These are phyloP conservation scores for Passer domesticus DNA, from an alignment of 2,113 vertebrate species.

Conservation along the genomic window DNA sequence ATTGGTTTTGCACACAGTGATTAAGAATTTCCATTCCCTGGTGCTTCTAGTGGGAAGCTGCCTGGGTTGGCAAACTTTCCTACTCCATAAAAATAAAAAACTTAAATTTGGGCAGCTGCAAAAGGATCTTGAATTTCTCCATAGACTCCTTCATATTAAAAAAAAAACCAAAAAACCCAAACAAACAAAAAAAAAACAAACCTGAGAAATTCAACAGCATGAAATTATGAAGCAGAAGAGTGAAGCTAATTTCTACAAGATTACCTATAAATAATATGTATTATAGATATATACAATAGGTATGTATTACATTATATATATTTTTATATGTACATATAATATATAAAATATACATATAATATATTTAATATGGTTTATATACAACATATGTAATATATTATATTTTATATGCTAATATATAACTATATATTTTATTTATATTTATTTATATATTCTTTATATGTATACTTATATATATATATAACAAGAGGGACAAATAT, in stretches of 20 bases:
- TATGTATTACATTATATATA: background rate
- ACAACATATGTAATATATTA: too few relatives aligned
- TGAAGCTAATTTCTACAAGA: background rate
- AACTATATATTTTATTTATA: too few relatives aligned
- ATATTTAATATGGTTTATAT: too few relatives aligned
- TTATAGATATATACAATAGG: background rate
- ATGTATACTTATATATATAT: too few relatives aligned
- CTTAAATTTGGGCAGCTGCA: background rate
- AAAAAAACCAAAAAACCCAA: background rate
- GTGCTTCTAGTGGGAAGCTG: background rate
- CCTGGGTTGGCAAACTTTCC: background rate
- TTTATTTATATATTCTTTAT: too few relatives aligned
- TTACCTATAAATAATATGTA: background rate
- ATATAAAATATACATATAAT: too few relatives aligned
- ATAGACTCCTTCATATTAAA: background rate
- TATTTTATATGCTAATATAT: too few relatives aligned
- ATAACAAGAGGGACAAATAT: too few relatives aligned
- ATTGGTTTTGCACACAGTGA: rapidly evolving
- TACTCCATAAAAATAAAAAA: background rate
- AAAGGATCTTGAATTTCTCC: background rate
- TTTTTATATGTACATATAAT: too few relatives aligned
- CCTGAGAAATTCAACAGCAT: background rate
- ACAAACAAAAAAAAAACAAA: background rate
- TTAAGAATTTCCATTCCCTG: background rate
- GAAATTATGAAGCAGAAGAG: background rate